A percentile compares a stretch with the other conserved stretches of the same genome.
Evolutionary conservation across 2,888 invertebrate species (phyloP).

Genomic region (Chydorus sphaericus): DNA sequence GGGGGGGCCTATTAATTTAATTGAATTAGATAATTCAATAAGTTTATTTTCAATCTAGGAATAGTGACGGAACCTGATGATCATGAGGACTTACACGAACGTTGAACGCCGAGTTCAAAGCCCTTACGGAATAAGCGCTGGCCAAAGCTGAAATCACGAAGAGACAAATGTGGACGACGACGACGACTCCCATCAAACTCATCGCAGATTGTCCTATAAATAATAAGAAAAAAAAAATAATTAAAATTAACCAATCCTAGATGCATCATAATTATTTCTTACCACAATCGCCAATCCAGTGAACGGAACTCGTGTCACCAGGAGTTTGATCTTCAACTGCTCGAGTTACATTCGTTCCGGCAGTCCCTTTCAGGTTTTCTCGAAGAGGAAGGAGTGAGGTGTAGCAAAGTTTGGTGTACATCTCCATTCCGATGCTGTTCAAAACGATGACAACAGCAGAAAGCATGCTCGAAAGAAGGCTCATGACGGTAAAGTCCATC

Average conservation of each 20-base stretch:
- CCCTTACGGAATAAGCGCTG: not conserved
- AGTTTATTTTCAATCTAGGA: no score
- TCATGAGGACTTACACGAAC: not conserved
- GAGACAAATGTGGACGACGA: not conserved
- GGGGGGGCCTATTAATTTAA: not conserved
- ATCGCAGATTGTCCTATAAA: not conserved
- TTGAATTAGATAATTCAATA: not conserved
- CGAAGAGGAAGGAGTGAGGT: not conserved
- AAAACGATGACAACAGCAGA: not conserved
- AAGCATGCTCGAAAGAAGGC: not conserved
- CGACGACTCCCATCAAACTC: not conserved
- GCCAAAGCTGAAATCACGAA: not conserved
- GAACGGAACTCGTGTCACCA: not conserved
- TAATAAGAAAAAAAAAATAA: not conserved
- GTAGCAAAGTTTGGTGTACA: not conserved
- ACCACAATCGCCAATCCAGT: conserved; percentile 3
- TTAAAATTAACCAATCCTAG: no score
- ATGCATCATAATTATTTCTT: no score
- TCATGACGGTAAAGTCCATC: not conserved
- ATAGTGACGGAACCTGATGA: not conserved
- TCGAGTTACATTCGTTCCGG: not conserved
- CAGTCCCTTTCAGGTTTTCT: not conserved
- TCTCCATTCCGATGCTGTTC: not conserved
- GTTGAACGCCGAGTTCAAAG: not conserved
- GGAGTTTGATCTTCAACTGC: not conserved